phyloP scores from a whole-genome alignment of 1,140 invertebrate genomes.

The Drosophila santomea region DNA sequence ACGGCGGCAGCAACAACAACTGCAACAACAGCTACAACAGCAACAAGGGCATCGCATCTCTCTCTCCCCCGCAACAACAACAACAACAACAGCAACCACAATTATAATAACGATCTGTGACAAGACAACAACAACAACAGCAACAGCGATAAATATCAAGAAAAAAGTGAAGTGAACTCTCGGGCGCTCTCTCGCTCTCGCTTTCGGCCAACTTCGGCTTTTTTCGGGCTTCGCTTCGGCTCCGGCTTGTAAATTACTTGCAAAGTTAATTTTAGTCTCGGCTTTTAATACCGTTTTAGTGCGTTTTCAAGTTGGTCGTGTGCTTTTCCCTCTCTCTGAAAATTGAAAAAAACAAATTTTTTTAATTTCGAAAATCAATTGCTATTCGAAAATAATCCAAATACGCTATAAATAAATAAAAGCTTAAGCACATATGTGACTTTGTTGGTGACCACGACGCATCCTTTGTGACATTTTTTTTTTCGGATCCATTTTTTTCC shows the following conservation, averaged over 20 bases:
- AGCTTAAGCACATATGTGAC: constrained; percentile 17
- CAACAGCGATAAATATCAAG: constrained; percentile 27
- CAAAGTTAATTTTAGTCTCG: constrained; percentile 84
- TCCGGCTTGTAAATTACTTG: constrained; percentile 79
- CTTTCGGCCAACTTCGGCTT: constrained; percentile 31
- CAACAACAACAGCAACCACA: constrained; percentile 19
- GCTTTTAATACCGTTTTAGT: constrained; percentile 84
- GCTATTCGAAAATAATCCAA: constrained; percentile 1
- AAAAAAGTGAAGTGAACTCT: constrained; percentile 78
- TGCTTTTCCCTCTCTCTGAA: constrained; percentile 54
- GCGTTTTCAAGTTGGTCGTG: constrained; percentile 85
- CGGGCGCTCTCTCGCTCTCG: constrained; percentile 25
- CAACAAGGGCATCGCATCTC: constrained; percentile 3
- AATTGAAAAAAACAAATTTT: background rate
- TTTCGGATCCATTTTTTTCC: constrained; percentile 30
- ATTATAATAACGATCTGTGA: constrained; percentile 21
- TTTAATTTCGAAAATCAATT: background rate
- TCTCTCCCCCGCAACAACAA: constrained; percentile 13
- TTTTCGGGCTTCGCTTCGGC: constrained; percentile 14
- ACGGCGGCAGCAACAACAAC: constrained; percentile 18
- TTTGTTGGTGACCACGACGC: constrained; percentile 2
- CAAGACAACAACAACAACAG: constrained; percentile 10
- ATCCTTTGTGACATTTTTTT: constrained; percentile 31
- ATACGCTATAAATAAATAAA: constrained; percentile 10
- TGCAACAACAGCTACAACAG: constrained; percentile 17